Evolutionary conservation across 2,888 invertebrate genomes (phyloP).

Genomic region (Leucozona laternaria): DNA sequence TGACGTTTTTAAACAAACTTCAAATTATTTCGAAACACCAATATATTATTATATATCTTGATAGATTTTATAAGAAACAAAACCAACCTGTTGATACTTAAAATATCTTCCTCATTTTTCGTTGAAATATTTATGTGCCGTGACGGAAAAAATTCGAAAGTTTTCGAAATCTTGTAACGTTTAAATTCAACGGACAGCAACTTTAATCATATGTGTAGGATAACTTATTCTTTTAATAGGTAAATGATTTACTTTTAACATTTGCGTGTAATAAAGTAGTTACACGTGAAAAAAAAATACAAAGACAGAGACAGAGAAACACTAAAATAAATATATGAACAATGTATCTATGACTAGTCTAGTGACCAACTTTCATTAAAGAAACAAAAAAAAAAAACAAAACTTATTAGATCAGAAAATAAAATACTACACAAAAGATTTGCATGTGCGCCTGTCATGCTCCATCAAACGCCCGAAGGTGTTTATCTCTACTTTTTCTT

Average conservation of each 20-base stretch:
- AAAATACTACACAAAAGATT: slow-evolving; percentile 13
- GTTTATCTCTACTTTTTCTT: background rate
- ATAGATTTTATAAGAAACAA: background rate
- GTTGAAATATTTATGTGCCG: background rate
- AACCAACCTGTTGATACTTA: background rate
- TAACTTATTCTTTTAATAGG: background rate
- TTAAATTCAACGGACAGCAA: slow-evolving; percentile 13
- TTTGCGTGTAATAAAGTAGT: slow-evolving; percentile 12
- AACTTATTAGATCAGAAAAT: slow-evolving; percentile 65
- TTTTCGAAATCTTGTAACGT: background rate
- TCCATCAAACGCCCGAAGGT: slow-evolving; percentile 6
- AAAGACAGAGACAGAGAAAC: background rate
- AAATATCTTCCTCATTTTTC: background rate
- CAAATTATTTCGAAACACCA: background rate
- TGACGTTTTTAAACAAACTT: background rate
- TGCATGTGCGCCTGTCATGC: background rate
- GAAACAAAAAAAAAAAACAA: slow-evolving; percentile 26
- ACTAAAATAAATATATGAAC: background rate
- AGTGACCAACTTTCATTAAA: slow-evolving; percentile 59
- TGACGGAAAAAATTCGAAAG: background rate
- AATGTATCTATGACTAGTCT: too few species aligned
- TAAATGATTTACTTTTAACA: background rate
- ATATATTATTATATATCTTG: background rate
- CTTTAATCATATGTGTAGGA: slow-evolving; percentile 1
- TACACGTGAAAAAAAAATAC: background rate